Conservation (phyloP, 2,113 vertebrate genomes). For the Sardina pilchardus region DNA sequence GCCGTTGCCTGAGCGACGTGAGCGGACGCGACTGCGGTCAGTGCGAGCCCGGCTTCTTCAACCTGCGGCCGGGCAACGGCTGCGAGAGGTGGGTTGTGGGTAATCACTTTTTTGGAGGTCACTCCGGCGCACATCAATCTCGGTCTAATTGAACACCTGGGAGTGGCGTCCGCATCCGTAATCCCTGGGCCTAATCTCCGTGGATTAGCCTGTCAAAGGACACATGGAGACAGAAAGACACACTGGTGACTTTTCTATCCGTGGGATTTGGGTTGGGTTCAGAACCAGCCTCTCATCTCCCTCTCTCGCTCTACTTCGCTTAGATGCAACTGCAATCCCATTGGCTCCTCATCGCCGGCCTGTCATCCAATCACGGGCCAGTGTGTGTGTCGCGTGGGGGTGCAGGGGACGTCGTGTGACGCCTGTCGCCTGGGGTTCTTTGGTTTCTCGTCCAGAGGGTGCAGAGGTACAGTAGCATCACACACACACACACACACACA, state of each 20-base stretch:
- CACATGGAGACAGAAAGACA: neutral
- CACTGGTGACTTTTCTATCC: neutral
- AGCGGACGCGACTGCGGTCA: constrained; percentile 74
- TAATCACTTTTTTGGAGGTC: neutral
- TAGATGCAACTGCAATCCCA: constrained; percentile 83
- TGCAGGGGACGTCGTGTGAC: constrained; percentile 77
- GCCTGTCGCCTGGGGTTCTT: constrained; percentile 83
- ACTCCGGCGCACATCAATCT: neutral
- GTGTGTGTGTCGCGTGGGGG: constrained; percentile 81
- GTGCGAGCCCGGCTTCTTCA: constrained; percentile 80
- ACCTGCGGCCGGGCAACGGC: constrained; percentile 73
- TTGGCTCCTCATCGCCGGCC: constrained; percentile 70
- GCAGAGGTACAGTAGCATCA: constrained; percentile 74
- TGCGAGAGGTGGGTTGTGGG: constrained; percentile 78
- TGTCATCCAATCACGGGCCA: constrained; percentile 82
- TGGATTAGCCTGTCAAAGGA: neutral
- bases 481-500: neutral
- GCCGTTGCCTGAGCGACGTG: constrained; percentile 80
- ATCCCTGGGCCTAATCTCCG: neutral
- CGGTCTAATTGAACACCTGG: neutral
- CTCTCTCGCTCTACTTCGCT: neutral
- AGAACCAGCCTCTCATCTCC: neutral
- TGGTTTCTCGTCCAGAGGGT: constrained; percentile 85
- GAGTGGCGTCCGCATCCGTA: neutral
- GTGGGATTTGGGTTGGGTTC: neutral